Evolutionary conservation across 2,113 vertebrate species (phyloP), one percentile per base, ranked within the genome.

Genomic region (Piprites chloris): DNA sequence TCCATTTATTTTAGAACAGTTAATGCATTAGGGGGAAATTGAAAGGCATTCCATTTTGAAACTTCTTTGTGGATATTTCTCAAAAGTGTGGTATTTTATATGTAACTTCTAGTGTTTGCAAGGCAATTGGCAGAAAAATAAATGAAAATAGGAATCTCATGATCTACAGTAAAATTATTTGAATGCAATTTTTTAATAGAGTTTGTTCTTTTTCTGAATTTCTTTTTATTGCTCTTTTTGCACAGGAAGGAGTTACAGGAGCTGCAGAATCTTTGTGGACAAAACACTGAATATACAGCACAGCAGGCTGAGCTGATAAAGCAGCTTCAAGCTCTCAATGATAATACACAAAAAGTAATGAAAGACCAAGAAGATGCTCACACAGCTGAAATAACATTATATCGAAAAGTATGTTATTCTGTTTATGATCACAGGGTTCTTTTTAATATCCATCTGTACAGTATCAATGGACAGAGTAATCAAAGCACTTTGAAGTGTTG

Each of bases 231-330:
- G 77, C 68, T 97, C 97, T n/a, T 62, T 97, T 97, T 90, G 55
- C 42, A 74, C 82, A 99, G 99, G 89, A 97, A 97, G 44, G 98
- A 99, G 87, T 96, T 98, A 85, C 97, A 98, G 90, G 98, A 99
- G 74, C 94, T 99, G 89, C 98, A 98, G 97, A 97, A 97, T 86
- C 97, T 98, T 87, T 99, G 99, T 93, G 98, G 94, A 80, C 98
- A 99, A 97, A 99, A 98, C 87, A 95, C 75, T 30, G 97, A 98
- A 58, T 98, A 99, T 62, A 97, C 98, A 82, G 94, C 97, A 35
- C 98, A 99, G 96, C 99, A 99, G 95, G 98, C 98, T 72, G 97
- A 99, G 88, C 97, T 99, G 86, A 99, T 99, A 97, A 98, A 98
- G 96, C 98, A 99, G 90, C 98, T 99, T 95, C 99, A 99, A 93